A percentile compares a stretch with the other conserved stretches of the same genome.
phyloP scores from a whole-genome alignment of 1,140 invertebrate genomes.

The Saccostrea cuccullata region DNA sequence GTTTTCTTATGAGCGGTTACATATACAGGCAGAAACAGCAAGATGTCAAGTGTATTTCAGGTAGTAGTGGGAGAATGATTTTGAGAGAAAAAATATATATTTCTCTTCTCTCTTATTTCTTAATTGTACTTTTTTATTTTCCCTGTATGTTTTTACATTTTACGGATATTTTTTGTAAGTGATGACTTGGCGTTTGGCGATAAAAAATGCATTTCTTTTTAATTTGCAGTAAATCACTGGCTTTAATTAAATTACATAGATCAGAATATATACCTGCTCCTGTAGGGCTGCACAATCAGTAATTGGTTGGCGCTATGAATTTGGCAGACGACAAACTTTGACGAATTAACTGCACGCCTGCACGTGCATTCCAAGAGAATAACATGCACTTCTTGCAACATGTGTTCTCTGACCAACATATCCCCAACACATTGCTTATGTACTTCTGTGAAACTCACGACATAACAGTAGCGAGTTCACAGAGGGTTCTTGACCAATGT shows the following conservation, averaged over 20 bases:
- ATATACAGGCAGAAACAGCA: too few species aligned
- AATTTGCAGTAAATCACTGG: not conserved
- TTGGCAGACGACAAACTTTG: slow-evolving; percentile 36
- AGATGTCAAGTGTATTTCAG: too few species aligned
- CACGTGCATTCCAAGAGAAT: not conserved
- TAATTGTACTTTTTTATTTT: too few species aligned
- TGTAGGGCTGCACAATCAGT: not conserved
- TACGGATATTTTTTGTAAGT: not conserved
- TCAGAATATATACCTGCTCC: slow-evolving; percentile 5
- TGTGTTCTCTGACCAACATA: slow-evolving; percentile 7
- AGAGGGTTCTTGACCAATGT: not conserved
- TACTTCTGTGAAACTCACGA: not conserved
- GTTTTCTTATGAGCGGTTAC: too few species aligned
- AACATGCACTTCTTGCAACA: not conserved
- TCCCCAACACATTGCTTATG: not conserved
- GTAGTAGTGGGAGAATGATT: too few species aligned
- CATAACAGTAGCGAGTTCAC: not conserved
- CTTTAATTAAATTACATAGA: slow-evolving; percentile 12
- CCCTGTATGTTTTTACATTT: not conserved
- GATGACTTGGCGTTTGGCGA: not conserved
- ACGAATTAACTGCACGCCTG: slow-evolving; percentile 30
- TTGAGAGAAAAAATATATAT: too few species aligned
- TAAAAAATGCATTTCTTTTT: slow-evolving; percentile 1
- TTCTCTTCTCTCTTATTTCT: too few species aligned
- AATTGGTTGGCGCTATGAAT: not conserved